Evolutionary conservation across 2,888 invertebrate species (phyloP), one percentile per base, ranked within the genome.

Genomic region (Junonia oenone): DNA sequence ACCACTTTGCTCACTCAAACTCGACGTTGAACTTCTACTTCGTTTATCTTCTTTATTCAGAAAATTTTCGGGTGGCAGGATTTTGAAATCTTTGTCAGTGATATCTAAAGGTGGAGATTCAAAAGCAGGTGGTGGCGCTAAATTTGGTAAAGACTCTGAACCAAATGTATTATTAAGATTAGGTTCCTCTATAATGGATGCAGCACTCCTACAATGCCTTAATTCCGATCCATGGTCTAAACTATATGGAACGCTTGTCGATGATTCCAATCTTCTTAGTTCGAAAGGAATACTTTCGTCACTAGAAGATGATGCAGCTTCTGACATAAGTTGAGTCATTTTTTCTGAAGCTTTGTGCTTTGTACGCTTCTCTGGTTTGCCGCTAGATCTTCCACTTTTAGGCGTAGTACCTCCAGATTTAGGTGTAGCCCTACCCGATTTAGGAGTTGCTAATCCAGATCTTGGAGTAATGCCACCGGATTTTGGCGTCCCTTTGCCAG

Each of bases 1-100:
- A 0, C 96, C 96, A 71, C 96, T 96, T 78, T 95, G 95, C 78
- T 96, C 96, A 68, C 96, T 96, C 58, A 94, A 81, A 56, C 93
- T 93, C 13, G 94, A 93, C 0, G 94, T 93, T 6, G 93, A 93
- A 65, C 91, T 92, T 70, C 79, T 80, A 56, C 79, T 83, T 27
- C 68, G 68, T 66, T 87, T 88, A 31, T 78, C 76, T 61, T 89
- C 84, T 72, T 88, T 89, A 61, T 84, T 88, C 5, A 82, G 75
- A 65, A 91, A 91, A 65, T 76, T 90, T 63, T 90, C 90, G 2
- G 91, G 91, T 13, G 91, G 91, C 52, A 85, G 64, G 55, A 91
- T 89, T 79, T 90, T 90, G 37, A 91, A 91, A 69, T 91, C 86
- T 73, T 90, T 83, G 55, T 91, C 91, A 14, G 78, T 79, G 64